Base-by-base conservation (phyloP, 2,113 vertebrate species). In the Hippoglossus stenolepis region DNA sequence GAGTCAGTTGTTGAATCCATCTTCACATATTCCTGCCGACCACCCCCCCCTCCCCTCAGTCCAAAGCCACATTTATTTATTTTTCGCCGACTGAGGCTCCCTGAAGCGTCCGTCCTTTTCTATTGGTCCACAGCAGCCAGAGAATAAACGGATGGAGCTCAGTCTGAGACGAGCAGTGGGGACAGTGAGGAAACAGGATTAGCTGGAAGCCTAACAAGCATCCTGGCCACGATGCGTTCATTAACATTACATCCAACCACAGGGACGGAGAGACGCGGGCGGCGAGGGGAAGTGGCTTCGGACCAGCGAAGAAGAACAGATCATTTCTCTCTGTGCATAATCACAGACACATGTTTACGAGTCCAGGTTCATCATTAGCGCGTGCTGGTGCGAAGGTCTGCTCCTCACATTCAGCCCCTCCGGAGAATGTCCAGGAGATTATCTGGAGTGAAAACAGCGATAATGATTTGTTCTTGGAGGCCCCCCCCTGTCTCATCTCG, bases 211-310 rank as follows among this genome's bases (percentile, higher is more conserved):
- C 76, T 80, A 85, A 87, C 90, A 87, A 89, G 85, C 76, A 74
- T 81, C 69, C 74, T 70, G 78, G 80, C 71, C 57, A 47, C 68
- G 74, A 83, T 59, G 71, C 69, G 69, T 88, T 90, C 87, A 88
- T 90, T 85, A 89, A 85, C 85, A 84, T 85, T 83, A 73, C 81
- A 85, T 83, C n/a, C 67, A 65, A 80, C 77, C 68, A 24, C 56
- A 49, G 71, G 65, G 26, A 61, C 26, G 15, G 38, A 40, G 28
- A 11, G 56, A 45, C 40, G 11, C 11, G 10, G 40, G 40, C 40
- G 40, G 65, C 8, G 3, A 76, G 58, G 15, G 28, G 59, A 60
- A 64, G 67, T 63, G 64, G 77, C 70, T 65, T 18, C 54, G 71
- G 65, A 61, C 68, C 14, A 26, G 28, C 72, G 70, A 43, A 43